Evolutionary conservation across 2,113 vertebrate genomes (phyloP), one percentile per base, ranked within the genome.

Genomic region (Peromyscus californicus): DNA sequence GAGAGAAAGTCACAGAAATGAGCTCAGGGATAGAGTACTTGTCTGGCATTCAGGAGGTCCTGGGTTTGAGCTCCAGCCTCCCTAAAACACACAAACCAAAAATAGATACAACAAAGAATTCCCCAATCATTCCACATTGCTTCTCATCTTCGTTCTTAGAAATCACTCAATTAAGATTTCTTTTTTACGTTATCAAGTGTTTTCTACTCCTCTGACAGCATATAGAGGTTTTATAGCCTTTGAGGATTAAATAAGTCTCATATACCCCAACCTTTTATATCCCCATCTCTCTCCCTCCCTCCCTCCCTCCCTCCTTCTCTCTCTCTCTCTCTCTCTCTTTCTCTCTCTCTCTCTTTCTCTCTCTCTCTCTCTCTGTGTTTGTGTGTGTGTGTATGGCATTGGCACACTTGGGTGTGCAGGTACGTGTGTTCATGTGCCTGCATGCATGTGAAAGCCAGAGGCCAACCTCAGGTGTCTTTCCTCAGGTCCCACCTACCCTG

Each of bases 101-200:
- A 26, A 63, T 2, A 48, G 26, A 33, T 76, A 26, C n/a, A 13
- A 69, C 2, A 65, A 65, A 63, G 86, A 45, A 21, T 82, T 59
- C 15, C 15, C 5, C 19, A 19, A 13, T 59, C 21, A 69, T 76
- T 93, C 48, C 21, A 51, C 39, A 31, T 12, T 90, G 92, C 89
- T 19, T 94, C 94, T 85, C 15, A 61, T 26, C 93, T 94, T 95
- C 42, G 42, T 31, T 67, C 76, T 96, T 82, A 87, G 7, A 95
- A 94, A 3, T 7, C 42, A 10, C 26, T 51, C 42, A 45, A 65
- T 22, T 86, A 8, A 85, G 61, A 65, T 45, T 42, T 86, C 5
- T 57, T 70, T 93, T 85, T 36, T 3, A 69, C 11, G 51, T 78
- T 72, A 16, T 59, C 21, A 57, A 69, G 7, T 72, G 11, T 86